Conservation (phyloP, 1,140 invertebrate species). For the Amphibalanus amphitrite region DNA sequence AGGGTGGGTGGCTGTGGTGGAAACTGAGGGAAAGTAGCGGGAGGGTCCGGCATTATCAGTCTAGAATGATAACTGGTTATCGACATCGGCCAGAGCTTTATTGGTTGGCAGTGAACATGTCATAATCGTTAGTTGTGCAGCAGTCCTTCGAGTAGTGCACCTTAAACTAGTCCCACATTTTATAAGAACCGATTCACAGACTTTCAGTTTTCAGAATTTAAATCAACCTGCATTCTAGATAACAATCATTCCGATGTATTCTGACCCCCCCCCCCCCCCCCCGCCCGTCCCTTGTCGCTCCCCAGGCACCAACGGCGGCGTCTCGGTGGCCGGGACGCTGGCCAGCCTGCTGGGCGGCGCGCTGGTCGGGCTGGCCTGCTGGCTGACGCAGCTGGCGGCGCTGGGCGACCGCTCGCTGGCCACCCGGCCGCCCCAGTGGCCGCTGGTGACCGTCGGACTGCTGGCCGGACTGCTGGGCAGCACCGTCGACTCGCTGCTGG, state of each 20-base stretch:
- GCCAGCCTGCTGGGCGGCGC: constrained; percentile 16
- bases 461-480: constrained; percentile 60
- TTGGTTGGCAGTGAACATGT: no score
- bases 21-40: constrained; percentile 45
- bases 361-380: constrained; percentile 15
- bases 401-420: constrained; percentile 8
- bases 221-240: no score
- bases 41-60: constrained; percentile 41
- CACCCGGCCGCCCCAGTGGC: constrained; percentile 35
- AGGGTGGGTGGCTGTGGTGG: neutral
- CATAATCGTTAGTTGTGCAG: no score
- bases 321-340: constrained; percentile 12
- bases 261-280: no score
- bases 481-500: constrained; percentile 61
- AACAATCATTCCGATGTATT: no score
- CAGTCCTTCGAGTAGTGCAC: no score
- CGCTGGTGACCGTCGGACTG: constrained; percentile 49
- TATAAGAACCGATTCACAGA: no score
- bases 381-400: constrained; percentile 12
- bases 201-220: no score
- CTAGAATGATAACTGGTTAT: no score
- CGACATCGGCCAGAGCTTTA: no score
- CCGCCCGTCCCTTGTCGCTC: constrained; percentile 11
- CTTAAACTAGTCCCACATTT: no score
- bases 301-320: no score